Evolutionary conservation across 2,888 invertebrate genomes (phyloP).

Genomic region (Diabrotica balteata): DNA sequence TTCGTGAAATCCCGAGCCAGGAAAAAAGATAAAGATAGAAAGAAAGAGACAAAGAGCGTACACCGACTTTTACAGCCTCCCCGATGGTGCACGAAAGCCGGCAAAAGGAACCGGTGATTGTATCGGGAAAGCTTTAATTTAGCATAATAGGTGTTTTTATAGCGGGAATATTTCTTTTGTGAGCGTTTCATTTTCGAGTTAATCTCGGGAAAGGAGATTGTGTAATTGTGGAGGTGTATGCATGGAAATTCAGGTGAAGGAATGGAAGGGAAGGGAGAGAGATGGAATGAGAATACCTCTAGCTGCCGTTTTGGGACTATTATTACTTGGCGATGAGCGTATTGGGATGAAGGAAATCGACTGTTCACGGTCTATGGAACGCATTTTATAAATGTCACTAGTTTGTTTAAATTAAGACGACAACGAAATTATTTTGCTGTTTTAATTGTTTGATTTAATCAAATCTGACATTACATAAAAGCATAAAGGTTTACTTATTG

Average conservation of each 20-base stretch:
- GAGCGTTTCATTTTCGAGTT: constrained; percentile 43
- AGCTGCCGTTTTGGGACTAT: constrained; percentile 15
- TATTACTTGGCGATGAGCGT: constrained; percentile 16
- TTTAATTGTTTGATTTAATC: no score
- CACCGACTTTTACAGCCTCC: constrained; percentile 17
- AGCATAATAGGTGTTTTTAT: constrained; percentile 44
- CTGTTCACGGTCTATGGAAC: constrained; percentile 6
- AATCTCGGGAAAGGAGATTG: constrained; percentile 41
- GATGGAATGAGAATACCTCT: constrained; percentile 3
- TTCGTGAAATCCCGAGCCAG: constrained; percentile 8
- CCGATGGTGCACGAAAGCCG: constrained; percentile 13
- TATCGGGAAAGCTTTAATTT: constrained; percentile 41
- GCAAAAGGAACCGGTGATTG: constrained; percentile 31
- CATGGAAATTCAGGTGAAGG: constrained; percentile 29
- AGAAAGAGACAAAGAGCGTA: constrained; percentile 12
- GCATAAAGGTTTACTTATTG: no score
- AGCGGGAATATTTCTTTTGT: constrained; percentile 38
- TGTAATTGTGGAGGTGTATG: constrained; percentile 40
- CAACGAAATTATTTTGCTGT: no score
- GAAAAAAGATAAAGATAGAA: constrained; percentile 5
- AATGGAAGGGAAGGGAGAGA: neutral
- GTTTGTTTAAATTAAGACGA: no score
- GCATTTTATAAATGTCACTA: neutral
- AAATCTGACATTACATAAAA: no score
- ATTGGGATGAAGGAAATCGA: constrained; percentile 17